Base-by-base conservation (phyloP, 2,113 vertebrate genomes). In the Erythrocebus patas region DNA sequence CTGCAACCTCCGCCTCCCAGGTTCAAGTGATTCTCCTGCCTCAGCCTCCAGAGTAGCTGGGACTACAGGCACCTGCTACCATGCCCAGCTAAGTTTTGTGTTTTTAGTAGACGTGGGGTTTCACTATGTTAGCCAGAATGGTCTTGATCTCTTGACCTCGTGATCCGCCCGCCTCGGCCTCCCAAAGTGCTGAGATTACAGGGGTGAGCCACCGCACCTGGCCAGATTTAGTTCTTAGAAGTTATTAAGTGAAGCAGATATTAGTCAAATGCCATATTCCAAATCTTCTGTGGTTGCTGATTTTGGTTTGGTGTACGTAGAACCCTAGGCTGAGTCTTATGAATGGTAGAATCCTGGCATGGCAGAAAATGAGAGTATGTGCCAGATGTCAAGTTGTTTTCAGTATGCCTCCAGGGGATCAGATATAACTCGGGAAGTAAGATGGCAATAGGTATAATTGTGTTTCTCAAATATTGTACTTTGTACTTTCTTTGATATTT, bases 281-380 rank as follows among this genome's bases (percentile, higher is more conserved):
- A 88, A 22, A 50, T 94, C 14, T 91, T 88, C n/a, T 78, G 12
- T 89, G 55, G 45, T 95, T 50, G 76, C 78, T 59, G 27, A 59
- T 96, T 96, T 93, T 97, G 81, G 48, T 91, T 95, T 50, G 14
- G 73, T 70, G 59, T 91, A 43, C 70, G 52, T 64, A 76, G 76
- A 91, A 89, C 43, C 32, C 55, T 80, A 40, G 25, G 70, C 27
- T 70, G 64, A 50, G 18, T 90, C 32, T 94, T 48, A 5, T 75
- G 89, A 93, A 23, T 96, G 83, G 17, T 3, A 48, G 64, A 17
- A 81, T 91, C 76, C 38, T 80, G n/a, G 75, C 35, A 22, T 92
- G 59, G 17, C 85, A 35, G 35, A 97, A 76, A 94, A 81, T 80
- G 89, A 93, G 45, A 96, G 32, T 38, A 7, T 27, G 35, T 80